phyloP scores from a whole-genome alignment of 2,797 vertebrate genomes.

The Chaunax sp. region DNA sequence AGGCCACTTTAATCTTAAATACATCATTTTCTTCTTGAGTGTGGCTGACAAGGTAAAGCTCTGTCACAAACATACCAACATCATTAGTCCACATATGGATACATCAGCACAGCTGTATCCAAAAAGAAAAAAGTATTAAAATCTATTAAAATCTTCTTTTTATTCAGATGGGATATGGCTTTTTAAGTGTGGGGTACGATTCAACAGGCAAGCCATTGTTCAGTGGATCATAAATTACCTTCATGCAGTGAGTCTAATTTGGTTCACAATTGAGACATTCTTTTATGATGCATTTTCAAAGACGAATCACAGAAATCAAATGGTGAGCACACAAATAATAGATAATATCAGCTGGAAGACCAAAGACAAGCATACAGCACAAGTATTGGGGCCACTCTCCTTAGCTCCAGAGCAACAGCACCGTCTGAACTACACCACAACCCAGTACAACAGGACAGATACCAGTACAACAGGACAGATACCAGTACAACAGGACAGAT shows the following conservation, averaged over 20 bases:
- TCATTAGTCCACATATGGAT: neutral
- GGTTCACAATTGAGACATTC: constrained; percentile 16
- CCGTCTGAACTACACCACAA: too few species aligned
- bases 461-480: too few species aligned
- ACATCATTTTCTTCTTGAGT: neutral
- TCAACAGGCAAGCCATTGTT: constrained; percentile 8
- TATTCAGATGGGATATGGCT: too few species aligned
- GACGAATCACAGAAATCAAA: constrained; percentile 26
- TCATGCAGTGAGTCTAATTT: constrained; percentile 33
- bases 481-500: too few species aligned
- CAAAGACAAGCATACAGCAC: constrained; percentile 7
- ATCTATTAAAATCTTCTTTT: constrained; percentile 7
- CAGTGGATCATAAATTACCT: constrained; percentile 31
- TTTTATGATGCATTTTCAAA: constrained; percentile 22
- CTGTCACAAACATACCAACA: neutral
- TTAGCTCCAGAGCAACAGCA: neutral
- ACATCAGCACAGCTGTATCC: neutral
- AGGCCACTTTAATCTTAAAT: neutral
- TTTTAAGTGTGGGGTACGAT: too few species aligned
- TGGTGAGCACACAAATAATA: constrained; percentile 12
- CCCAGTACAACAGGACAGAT: too few species aligned
- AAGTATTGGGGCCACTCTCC: neutral
- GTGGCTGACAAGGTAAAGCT: neutral
- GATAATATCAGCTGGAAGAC: constrained; percentile 19
- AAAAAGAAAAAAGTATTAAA: neutral